Base-by-base conservation (phyloP, 2,797 vertebrate species). In the Ficedula albicollis region DNA sequence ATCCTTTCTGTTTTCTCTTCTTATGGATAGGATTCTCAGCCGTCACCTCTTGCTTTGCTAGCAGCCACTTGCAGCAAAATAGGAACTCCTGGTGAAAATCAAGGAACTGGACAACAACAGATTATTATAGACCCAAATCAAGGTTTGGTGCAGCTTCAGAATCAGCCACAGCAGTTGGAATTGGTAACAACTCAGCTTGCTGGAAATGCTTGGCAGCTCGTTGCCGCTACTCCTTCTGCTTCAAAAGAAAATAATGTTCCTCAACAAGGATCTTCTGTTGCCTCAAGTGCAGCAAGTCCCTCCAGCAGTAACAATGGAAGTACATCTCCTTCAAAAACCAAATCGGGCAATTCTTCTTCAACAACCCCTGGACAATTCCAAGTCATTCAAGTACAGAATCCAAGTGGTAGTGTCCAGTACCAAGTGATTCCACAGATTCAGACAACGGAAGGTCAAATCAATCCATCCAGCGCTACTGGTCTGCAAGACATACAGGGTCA, bases 61-160 rank as follows among this genome's bases (percentile, higher is more conserved):
- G 99, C 99, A 89, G 99, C 99, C 96, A 99, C 99, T 97, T 99
- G 99, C 99, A 99, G 99, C 98, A 99, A 99, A 98, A 99, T 99
- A 98, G 99, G 99, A 97, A 98, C 98, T 88, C 98, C 98, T 93
- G 98, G 98, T 96, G 98, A 98, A 95, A 99, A 99, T 98, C 98
- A 98, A 98, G 97, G 97, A 54, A 98, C 98, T 92, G 98, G 98
- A 97, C 99, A 99, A 87, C 98, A 99, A 92, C 98, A 99, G 95
- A 99, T 99, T 95, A 98, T 99, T 95, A 98, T 99, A 97, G 99
- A 99, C 97, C 97, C 99, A 70, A 99, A 98, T 96, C 99, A 99
- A 97, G 97, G 99, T 86, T 98, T 99, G 96, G 97, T 99, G 89
- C 98, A 99, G 84, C 98, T 99, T 95, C 98, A 98, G 77, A 98